Conservation (phyloP, 2,888 invertebrate species). For the Drosophila dives region DNA sequence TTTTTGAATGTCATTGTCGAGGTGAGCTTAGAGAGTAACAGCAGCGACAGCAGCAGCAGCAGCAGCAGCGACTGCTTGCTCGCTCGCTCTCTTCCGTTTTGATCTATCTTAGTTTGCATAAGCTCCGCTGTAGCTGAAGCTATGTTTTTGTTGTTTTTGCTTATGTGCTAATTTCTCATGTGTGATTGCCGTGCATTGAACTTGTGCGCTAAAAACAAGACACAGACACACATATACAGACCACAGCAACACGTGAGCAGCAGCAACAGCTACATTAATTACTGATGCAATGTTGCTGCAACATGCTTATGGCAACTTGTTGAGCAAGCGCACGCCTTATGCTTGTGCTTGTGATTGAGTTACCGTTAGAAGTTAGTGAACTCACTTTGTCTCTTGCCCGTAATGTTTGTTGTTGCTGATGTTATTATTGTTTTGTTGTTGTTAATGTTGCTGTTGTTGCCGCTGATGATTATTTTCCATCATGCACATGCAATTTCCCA, state of each 20-base stretch:
- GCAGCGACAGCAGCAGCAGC: neutral
- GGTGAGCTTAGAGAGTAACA: slow-evolving; percentile 33
- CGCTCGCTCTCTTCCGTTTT: slow-evolving; percentile 37
- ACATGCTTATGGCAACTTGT: slow-evolving; percentile 76
- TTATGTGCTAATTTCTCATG: slow-evolving; percentile 75
- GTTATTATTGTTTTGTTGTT: slow-evolving; percentile 22
- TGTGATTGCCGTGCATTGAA: slow-evolving; percentile 72
- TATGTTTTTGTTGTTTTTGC: slow-evolving; percentile 37
- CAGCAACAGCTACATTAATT: slow-evolving; percentile 57
- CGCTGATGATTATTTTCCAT: slow-evolving; percentile 57
- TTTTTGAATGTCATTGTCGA: slow-evolving; percentile 79
- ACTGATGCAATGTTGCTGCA: slow-evolving; percentile 72
- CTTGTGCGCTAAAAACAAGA: slow-evolving; percentile 69
- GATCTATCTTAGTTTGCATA: slow-evolving; percentile 66
- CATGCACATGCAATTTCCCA: slow-evolving; percentile 64
- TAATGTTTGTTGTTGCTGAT: slow-evolving; percentile 43
- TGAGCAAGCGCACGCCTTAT: slow-evolving; percentile 25
- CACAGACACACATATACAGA: slow-evolving; percentile 10
- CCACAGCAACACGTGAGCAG: slow-evolving; percentile 31
- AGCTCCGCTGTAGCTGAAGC: slow-evolving; percentile 42
- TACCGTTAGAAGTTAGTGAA: slow-evolving; percentile 74
- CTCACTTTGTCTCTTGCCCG: slow-evolving; percentile 32
- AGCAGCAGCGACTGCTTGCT: slow-evolving; percentile 4
- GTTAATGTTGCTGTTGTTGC: neutral
- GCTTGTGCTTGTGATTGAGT: slow-evolving; percentile 16